Evolutionary conservation across 1,140 invertebrate genomes (phyloP).

Genomic region (Micrasema minimum): DNA sequence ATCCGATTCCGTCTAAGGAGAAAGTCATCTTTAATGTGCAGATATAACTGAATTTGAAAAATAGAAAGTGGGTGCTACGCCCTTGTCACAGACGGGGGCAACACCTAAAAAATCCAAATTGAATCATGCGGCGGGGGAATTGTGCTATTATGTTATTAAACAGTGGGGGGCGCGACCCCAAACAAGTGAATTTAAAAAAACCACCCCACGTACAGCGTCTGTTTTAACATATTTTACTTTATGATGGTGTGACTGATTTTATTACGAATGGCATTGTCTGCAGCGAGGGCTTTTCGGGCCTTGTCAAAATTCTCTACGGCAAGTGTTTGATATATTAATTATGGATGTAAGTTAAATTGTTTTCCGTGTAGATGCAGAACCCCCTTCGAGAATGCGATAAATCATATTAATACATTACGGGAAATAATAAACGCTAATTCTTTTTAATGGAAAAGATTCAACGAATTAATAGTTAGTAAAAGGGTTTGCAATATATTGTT

Average conservation of each 20-base stretch:
- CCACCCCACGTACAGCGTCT: constrained; percentile 21
- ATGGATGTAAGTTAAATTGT: constrained; percentile 46
- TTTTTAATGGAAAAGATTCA: constrained; percentile 16
- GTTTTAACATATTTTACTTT: constrained; percentile 52
- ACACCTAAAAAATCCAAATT: constrained; percentile 69
- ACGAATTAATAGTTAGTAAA: too few relatives aligned
- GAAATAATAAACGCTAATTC: constrained; percentile 14
- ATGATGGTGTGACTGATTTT: constrained; percentile 53
- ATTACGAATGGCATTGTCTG: constrained; percentile 45
- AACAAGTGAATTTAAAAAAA: constrained; percentile 47
- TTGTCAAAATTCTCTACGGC: constrained; percentile 47
- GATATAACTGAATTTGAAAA: too few relatives aligned
- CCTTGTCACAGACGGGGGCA: constrained; percentile 52
- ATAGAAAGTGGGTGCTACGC: constrained; percentile 11
- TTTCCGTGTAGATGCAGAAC: constrained; percentile 25
- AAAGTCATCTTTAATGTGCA: too few relatives aligned
- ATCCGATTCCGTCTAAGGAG: too few relatives aligned
- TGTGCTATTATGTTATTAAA: constrained; percentile 71
- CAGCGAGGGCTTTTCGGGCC: constrained; percentile 31
- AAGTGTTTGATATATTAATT: constrained; percentile 48
- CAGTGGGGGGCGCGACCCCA: constrained; percentile 66
- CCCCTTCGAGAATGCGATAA: constrained; percentile 2
- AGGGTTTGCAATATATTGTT: too few relatives aligned
- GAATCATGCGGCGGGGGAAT: constrained; percentile 70
- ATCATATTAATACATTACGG: constrained; percentile 21